Evolutionary conservation across 2,888 invertebrate species (phyloP).

Genomic region (Drosophila atripex): DNA sequence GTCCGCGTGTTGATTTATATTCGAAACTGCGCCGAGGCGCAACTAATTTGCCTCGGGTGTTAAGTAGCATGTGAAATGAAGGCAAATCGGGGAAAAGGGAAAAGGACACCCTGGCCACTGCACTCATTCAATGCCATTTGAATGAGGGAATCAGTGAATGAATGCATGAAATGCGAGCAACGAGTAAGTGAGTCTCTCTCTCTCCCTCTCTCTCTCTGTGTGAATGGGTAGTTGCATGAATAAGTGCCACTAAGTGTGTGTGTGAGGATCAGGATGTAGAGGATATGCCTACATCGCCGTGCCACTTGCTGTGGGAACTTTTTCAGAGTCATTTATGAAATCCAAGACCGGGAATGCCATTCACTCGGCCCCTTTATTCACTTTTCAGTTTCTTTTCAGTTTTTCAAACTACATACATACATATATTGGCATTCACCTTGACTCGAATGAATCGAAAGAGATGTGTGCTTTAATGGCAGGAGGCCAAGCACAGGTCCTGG

Average conservation of each 20-base stretch:
- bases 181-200: not conserved
- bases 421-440: slow-evolving; percentile 31
- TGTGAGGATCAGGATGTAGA: not conserved
- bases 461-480: not conserved
- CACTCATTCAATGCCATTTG: slow-evolving; percentile 28
- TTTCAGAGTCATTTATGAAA: slow-evolving; percentile 29
- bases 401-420: not conserved
- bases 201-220: slow-evolving; percentile 2
- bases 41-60: slow-evolving; percentile 72
- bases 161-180: slow-evolving; percentile 12
- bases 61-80: slow-evolving; percentile 62
- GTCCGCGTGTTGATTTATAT: slow-evolving; percentile 65
- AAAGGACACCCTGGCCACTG: not conserved
- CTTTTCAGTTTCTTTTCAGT: not conserved
- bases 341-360: slow-evolving; percentile 13
- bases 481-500: not conserved
- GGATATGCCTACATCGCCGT: not conserved
- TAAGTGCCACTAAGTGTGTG: slow-evolving; percentile 19
- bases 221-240: slow-evolving; percentile 4
- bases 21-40: slow-evolving; percentile 64
- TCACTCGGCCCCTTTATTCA: slow-evolving; percentile 1
- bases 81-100: too few species aligned
- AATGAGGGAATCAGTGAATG: slow-evolving; percentile 18
- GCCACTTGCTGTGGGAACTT: not conserved
- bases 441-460: slow-evolving; percentile 1